Evolutionary conservation across 35 echinoderm and acorn worm species (phyloP), one percentile per base, ranked within the genome.

Genomic region (Heliocidaris erythrogramma): DNA sequence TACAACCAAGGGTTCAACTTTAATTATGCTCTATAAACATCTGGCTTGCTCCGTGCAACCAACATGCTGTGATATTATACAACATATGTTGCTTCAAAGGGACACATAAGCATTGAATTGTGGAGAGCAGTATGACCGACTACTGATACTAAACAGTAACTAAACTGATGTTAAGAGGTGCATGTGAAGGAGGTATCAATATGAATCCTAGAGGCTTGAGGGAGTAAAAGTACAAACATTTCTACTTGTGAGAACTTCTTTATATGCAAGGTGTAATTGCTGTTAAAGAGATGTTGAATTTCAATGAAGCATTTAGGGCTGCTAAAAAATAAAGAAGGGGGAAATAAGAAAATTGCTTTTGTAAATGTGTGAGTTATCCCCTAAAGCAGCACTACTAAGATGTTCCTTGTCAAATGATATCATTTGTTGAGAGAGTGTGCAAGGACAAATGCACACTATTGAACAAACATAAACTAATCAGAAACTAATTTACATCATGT

Each of bases 21-120:
- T 48, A 31, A 89, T 89, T 89, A 89, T 48, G 87, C 5, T 89
- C 31, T 89, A 14, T 48, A 89, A 89, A 32, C 87, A 89, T 89
- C 87, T 89, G 87, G 87, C 87, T 47, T n/a, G 65, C 21, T n/a
- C 65, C 27, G 5, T 78, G 21, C 65, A n/a, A 78, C 65, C 8
- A 78, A 21, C 65, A 78, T 78, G 27, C 65, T 56, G 52, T 10
- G 52, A 14, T 56, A 56, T 56, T 10, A 56, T 56, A 12, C 52
- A 56, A 56, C 6, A 18, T 78, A 78, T n/a, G 27, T 4, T 24
- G 27, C 27, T 78, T 78, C 65, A 78, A 78, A 78, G 65, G 65
- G 65, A 78, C 18, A 78, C 65, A 7, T 7, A 8, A 78, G 21
- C 65, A 78, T 78, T 78, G 65, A 21, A 78, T 78, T 42, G 35